Conservation (phyloP, 2,797 vertebrate genomes). For the Holocentrus rufus region DNA sequence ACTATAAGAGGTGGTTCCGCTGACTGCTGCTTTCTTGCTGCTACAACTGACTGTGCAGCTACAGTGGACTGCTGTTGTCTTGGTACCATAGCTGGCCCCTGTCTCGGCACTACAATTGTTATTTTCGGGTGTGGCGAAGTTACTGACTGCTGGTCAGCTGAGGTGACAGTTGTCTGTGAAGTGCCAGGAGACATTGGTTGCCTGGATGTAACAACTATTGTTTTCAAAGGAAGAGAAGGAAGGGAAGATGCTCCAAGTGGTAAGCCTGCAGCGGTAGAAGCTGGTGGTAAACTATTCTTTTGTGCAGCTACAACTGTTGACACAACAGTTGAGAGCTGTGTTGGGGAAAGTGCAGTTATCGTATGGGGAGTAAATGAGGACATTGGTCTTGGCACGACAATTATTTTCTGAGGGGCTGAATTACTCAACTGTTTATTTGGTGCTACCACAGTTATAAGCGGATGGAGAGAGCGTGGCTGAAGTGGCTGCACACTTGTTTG, state of each 20-base stretch:
- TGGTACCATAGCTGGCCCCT: background rate
- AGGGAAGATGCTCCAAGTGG: background rate
- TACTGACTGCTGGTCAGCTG: background rate
- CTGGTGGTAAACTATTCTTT: background rate
- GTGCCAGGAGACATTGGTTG: background rate
- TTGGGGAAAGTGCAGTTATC: background rate
- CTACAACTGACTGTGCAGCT: background rate
- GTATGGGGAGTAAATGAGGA: background rate
- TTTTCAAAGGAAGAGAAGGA: conserved; percentile 21
- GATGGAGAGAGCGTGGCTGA: background rate
- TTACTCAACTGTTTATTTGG: background rate
- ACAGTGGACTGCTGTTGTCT: conserved; percentile 3
- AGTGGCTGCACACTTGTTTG: conserved; percentile 9
- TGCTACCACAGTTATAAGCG: background rate
- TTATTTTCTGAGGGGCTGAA: conserved; percentile 30
- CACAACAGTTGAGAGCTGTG: conserved; percentile 8
- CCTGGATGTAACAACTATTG: background rate
- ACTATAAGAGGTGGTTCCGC: background rate
- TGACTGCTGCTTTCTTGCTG: background rate
- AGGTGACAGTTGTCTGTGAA: conserved; percentile 1
- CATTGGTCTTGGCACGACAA: conserved; percentile 35
- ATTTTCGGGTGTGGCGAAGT: conserved; percentile 21
- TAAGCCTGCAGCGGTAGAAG: background rate
- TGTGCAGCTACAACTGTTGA: conserved; percentile 26
- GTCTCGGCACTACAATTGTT: conserved; percentile 48